phyloP scores from a whole-genome alignment of 2,888 invertebrate species.

The Elysia crispata region DNA sequence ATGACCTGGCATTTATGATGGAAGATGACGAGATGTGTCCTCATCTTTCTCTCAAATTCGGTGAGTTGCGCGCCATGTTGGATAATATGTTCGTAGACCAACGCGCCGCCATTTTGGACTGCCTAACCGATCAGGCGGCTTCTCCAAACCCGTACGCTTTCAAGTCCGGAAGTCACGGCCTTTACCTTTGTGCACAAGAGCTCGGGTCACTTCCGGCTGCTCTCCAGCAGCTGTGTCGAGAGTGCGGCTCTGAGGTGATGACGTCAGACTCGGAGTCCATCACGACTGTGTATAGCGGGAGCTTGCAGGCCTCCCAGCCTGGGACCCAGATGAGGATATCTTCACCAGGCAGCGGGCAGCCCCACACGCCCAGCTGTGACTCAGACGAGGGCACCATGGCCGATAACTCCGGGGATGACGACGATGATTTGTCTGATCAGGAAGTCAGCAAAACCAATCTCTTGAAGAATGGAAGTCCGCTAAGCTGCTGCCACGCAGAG shows the following conservation, averaged over 20 bases:
- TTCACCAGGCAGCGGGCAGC: conserved; percentile 40
- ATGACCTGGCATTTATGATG: neutral
- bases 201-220: no score
- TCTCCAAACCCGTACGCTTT: conserved; percentile 20
- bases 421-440: conserved; percentile 17
- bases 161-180: conserved; percentile 4
- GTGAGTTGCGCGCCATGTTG: conserved; percentile 35
- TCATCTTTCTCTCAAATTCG: conserved; percentile 31
- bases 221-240: conserved; percentile 14
- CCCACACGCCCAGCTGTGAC: conserved; percentile 43
- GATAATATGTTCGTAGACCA: conserved; percentile 45
- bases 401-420: conserved; percentile 47
- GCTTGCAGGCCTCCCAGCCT: conserved; percentile 7
- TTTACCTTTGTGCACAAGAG: neutral
- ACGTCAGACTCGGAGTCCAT: conserved; percentile 43
- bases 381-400: conserved; percentile 50
- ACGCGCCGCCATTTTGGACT: conserved; percentile 44
- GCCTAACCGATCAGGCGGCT: conserved; percentile 30
- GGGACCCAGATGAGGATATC: conserved; percentile 29
- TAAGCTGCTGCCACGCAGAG: no score
- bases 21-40: conserved; percentile 19
- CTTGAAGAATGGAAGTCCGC: no score
- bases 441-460: no score
- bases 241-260: conserved; percentile 43
- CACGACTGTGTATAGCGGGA: conserved; percentile 40